Percentiles rank a stretch among this genome's conserved stretches.
Conservation (phyloP, 1,140 invertebrate genomes). For the Drosophila tani region DNA sequence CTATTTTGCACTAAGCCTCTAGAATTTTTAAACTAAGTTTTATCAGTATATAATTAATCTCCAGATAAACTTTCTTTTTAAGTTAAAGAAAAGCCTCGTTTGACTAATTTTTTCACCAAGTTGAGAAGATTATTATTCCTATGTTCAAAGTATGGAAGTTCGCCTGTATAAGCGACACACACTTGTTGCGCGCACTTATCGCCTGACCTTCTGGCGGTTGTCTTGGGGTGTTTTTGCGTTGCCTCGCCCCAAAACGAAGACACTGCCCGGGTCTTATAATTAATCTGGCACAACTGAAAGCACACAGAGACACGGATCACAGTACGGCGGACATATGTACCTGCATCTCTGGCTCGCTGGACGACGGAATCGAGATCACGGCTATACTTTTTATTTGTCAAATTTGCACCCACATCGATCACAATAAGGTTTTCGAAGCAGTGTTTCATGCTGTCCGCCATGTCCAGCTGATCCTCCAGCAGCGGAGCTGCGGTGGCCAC, state of each 20-base stretch:
- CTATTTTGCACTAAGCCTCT: no score
- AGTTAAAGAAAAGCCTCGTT: background rate
- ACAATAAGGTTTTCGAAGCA: slow-evolving; percentile 95
- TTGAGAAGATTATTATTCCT: background rate
- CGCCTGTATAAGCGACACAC: slow-evolving; percentile 2
- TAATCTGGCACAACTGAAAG: slow-evolving; percentile 28
- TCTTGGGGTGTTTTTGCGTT: slow-evolving; percentile 34
- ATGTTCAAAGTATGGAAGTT: background rate
- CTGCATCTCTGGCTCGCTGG: slow-evolving; percentile 95
- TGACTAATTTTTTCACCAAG: no score
- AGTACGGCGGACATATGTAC: slow-evolving; percentile 85
- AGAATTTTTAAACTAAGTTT: no score
- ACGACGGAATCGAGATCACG: slow-evolving; percentile 97
- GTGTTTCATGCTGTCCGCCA: slow-evolving; percentile 79
- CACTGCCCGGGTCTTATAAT: slow-evolving; percentile 42
- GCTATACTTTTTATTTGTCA: slow-evolving; percentile 97
- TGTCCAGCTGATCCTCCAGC: slow-evolving; percentile 66
- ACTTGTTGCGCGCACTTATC: slow-evolving; percentile 35
- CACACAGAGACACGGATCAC: slow-evolving; percentile 1
- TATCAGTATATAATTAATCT: background rate
- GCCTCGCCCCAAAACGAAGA: slow-evolving; percentile 61
- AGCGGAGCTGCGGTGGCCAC: slow-evolving; percentile 39
- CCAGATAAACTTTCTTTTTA: background rate
- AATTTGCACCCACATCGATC: slow-evolving; percentile 96
- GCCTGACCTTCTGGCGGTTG: slow-evolving; percentile 54